Evolutionary conservation across 1,140 invertebrate species (phyloP).

Genomic region (Leguminivora glycinivorella): DNA sequence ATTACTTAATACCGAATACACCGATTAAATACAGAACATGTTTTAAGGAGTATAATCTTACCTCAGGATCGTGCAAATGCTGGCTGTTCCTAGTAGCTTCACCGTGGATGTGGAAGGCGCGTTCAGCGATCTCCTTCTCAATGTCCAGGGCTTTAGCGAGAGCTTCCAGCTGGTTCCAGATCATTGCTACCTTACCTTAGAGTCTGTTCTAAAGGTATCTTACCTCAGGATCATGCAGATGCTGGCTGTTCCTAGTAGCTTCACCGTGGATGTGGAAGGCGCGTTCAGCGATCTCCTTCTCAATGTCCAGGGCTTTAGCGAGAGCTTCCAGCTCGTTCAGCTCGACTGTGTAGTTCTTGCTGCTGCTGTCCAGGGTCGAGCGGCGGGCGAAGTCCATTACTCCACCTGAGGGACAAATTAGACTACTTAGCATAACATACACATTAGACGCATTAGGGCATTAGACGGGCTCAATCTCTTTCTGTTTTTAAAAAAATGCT

Average conservation of each 20-base stretch:
- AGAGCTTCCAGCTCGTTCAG: conserved; percentile 83
- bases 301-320: conserved; percentile 85
- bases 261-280: conserved; percentile 83
- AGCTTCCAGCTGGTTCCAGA: conserved; percentile 81
- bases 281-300: conserved; percentile 85
- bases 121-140: conserved; percentile 85
- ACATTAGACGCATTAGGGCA: too few species aligned
- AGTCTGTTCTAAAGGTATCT: too few species aligned
- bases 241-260: conserved; percentile 71
- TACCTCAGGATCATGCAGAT: conserved; percentile 83
- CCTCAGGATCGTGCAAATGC: conserved; percentile 82
- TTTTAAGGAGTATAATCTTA: conserved; percentile 46
- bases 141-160: conserved; percentile 87
- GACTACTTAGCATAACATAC: neutral
- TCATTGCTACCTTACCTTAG: conserved; percentile 77
- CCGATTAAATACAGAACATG: too few species aligned
- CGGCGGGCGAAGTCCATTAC: conserved; percentile 73
- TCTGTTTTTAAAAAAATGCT: too few species aligned
- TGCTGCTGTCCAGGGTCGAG: conserved; percentile 44
- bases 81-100: conserved; percentile 74
- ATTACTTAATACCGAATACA: too few species aligned
- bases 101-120: conserved; percentile 84
- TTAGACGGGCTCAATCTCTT: too few species aligned
- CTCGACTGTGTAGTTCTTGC: conserved; percentile 66
- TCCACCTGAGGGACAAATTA: conserved; percentile 50